Conservation (phyloP, 2,113 vertebrate species). For the Nothoprocta pentlandii region DNA sequence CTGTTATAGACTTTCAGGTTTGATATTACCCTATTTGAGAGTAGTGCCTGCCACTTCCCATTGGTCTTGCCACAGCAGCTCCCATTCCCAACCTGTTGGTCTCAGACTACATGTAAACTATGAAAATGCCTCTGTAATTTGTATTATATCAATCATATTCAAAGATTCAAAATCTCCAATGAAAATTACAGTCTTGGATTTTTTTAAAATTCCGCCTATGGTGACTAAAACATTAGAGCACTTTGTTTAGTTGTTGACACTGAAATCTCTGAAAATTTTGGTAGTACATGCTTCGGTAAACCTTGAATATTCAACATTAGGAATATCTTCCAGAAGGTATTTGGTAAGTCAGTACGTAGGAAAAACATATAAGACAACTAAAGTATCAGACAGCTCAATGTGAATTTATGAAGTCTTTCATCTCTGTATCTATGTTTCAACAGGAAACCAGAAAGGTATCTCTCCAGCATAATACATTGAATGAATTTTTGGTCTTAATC, state of each 20-base stretch:
- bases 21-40: background rate
- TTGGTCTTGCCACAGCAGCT: background rate
- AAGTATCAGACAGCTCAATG: background rate
- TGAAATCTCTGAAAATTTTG: background rate
- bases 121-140: background rate
- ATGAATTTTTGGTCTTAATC: background rate
- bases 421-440: background rate
- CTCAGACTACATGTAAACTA: background rate
- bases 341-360: background rate
- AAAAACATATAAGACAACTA: background rate
- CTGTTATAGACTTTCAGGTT: background rate
- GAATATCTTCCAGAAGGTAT: background rate
- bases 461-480: background rate
- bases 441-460: background rate
- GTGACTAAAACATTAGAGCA: background rate
- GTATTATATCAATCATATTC: background rate
- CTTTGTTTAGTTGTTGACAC: background rate
- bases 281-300: background rate
- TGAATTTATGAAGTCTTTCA: background rate
- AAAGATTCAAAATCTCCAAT: background rate
- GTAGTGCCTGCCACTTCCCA: background rate
- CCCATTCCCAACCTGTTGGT: background rate
- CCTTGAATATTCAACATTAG: background rate
- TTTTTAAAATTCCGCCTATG: background rate
- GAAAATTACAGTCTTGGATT: background rate